Evolutionary conservation across 53 echinoderm and acorn worm species (phyloP), one percentile per base, ranked within the genome.

Genomic region (Paracentrotus lividus): DNA sequence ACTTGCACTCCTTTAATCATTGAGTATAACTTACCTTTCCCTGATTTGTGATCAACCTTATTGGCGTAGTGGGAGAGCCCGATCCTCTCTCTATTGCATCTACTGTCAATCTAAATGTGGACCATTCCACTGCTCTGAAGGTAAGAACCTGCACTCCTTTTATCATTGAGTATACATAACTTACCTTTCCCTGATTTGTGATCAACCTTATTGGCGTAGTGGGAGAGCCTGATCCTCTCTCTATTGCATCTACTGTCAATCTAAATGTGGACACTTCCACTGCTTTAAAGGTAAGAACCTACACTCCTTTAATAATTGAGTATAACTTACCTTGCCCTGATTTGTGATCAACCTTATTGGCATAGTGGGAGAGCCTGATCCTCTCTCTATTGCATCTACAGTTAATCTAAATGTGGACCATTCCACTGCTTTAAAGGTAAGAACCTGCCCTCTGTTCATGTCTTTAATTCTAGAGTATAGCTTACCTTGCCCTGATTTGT

Each of bases 41-140:
- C 53, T 98, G 96, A 90, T 98, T 98, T 47, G 97, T 98, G 85
- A 98, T 98, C 86, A 97, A 95, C 90, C 98, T 96, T 57, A 97
- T 97, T 45, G 97, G 97, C 20, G 96, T 96, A 84, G 95, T 97
- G 52, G 95, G 92, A 45, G 94, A 85, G 42, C 95, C 96, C 66
- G 69, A 75, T 24, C 93, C 90, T 57, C 92, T 93, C 55, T 97
- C 93, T 72, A 96, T 95, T 3, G 96, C 97, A 94, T 95, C 45
- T 84, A 49, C 84, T 29, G 94, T 95, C 59, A 98, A 94, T 40
- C 96, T 94, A 14, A 98, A 92, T 0, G 99, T 97, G 85, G 97
- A 97, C 99, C 99, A 98, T 94, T 98, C 99, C 90, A 97, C 96
- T 93, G 96, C 96, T 67, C 96, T 98, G 94, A 97, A 97, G 88